Percentiles rank a stretch among this genome's conserved stretches.
Evolutionary conservation across 2,797 vertebrate genomes (phyloP).

Genomic region (Peromyscus attwateri): DNA sequence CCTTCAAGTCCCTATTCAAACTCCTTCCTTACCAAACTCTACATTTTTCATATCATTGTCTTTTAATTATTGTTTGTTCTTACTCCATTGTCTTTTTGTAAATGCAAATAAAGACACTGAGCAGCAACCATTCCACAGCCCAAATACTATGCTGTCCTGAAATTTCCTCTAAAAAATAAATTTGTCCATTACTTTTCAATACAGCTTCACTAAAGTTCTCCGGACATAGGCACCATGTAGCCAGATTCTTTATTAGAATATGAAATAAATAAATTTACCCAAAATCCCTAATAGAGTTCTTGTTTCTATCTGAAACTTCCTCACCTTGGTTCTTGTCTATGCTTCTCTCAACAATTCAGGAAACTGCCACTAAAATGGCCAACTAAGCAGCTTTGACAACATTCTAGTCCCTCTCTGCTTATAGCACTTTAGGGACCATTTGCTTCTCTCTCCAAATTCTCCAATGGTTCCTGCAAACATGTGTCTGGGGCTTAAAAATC

Average conservation of each 20-base stretch:
- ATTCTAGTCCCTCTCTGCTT: neutral
- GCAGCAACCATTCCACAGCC: neutral
- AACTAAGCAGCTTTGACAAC: neutral
- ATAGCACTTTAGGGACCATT: neutral
- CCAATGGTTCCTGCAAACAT: neutral
- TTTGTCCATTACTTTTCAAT: neutral
- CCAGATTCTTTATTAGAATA: neutral
- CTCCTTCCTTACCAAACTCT: neutral
- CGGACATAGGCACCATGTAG: neutral
- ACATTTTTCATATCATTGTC: neutral
- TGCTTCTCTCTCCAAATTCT: neutral
- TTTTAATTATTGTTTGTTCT: neutral
- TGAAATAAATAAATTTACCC: neutral
- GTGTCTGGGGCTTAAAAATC: no score
- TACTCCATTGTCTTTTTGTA: neutral
- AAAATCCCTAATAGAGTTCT: neutral
- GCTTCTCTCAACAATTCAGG: neutral
- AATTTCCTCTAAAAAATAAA: neutral
- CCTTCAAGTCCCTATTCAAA: fast-evolving
- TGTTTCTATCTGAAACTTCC: neutral
- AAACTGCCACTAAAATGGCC: neutral
- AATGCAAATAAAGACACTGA: neutral
- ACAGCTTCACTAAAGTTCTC: neutral
- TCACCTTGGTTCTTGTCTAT: neutral
- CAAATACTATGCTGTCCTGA: neutral